These are phyloP conservation scores for Labeo calbasu DNA, from an alignment of 2,797 vertebrate species.

Conservation along the genomic window DNA sequence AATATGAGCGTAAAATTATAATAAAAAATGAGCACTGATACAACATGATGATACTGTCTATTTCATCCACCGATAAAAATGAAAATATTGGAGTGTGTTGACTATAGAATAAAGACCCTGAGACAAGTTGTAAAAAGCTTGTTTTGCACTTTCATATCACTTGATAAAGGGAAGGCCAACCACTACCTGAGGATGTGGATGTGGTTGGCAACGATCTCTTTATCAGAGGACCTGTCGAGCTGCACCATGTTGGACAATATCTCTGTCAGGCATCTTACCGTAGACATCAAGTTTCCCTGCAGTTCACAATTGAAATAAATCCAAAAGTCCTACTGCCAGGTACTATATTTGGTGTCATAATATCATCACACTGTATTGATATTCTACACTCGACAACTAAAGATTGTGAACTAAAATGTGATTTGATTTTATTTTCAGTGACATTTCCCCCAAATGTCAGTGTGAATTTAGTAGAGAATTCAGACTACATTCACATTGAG, in stretches of 20 bases:
- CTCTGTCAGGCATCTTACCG: constrained; percentile 70
- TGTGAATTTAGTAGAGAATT: constrained; percentile 62
- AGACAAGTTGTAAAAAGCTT: background rate
- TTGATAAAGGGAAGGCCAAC: constrained; percentile 58
- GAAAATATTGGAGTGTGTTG: background rate
- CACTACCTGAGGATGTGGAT: constrained; percentile 65
- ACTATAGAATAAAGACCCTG: background rate
- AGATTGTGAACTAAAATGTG: background rate
- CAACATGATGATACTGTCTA: background rate
- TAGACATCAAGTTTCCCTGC: constrained; percentile 60
- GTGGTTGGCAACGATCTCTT: constrained; percentile 61
- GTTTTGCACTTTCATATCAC: constrained; percentile 25
- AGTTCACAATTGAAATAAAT: constrained; percentile 68
- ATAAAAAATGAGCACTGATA: background rate
- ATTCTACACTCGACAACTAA: background rate
- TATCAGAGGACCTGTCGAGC: constrained; percentile 62
- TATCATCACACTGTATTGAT: background rate
- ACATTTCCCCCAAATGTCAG: constrained; percentile 68
- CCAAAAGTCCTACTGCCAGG: constrained; percentile 57
- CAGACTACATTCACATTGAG: constrained; percentile 66
- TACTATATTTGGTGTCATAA: constrained; percentile 51
- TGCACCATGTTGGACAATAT: constrained; percentile 69
- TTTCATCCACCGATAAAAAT: background rate
- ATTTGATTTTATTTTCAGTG: constrained; percentile 21
- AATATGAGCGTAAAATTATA: background rate